Evolutionary conservation across 2,113 vertebrate species (phyloP).

Genomic region (Murina feae): DNA sequence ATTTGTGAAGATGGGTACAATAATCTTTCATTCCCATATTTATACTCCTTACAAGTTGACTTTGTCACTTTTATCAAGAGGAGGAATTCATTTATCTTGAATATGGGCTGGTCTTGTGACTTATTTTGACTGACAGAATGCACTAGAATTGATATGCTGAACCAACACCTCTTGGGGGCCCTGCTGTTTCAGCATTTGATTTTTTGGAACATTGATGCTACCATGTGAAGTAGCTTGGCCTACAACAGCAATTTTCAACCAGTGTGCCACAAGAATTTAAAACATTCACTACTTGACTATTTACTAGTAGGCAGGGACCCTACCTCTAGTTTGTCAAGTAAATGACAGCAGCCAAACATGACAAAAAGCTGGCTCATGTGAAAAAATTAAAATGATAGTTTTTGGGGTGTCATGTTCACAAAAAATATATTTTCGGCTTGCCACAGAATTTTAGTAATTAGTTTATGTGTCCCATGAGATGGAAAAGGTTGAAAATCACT

Average conservation of each 20-base stretch:
- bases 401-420: not conserved
- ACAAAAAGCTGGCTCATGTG: not conserved
- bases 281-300: not conserved
- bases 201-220: not conserved
- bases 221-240: not conserved
- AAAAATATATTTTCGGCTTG: not conserved
- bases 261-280: not conserved
- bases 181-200: not conserved
- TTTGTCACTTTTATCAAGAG: not conserved
- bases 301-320: not conserved
- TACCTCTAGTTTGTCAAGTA: not conserved
- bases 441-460: not conserved
- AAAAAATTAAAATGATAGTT: not conserved
- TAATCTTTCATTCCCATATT: not conserved
- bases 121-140: not conserved
- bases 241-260: not conserved
- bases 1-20: not conserved
- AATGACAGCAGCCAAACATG: not conserved
- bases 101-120: not conserved
- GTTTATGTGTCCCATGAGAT: not conserved
- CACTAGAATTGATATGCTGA: not conserved
- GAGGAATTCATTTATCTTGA: not conserved
- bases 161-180: fast-evolving
- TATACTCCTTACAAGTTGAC: not conserved
- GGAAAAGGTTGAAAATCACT: not conserved